Evolutionary conservation across 2,888 invertebrate genomes (phyloP), one percentile per base, ranked within the genome.

Genomic region (Chromoteleia sp.): DNA sequence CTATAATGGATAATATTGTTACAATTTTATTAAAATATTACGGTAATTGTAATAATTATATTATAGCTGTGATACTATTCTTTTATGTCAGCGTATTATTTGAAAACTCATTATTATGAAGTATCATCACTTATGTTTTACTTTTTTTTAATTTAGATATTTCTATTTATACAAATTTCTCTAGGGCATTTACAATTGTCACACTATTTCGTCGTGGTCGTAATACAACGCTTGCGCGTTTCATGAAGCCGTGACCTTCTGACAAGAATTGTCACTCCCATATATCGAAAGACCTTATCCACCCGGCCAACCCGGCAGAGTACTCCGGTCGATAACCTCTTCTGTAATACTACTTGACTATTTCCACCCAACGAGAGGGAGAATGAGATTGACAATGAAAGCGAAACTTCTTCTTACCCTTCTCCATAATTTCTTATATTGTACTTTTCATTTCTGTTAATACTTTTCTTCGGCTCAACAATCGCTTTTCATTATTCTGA

Each of bases 251-350:
- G 67, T 75, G 75, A 75, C 75, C 75, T 67, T 65, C 33, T 48
- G 30, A 75, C 75, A 65, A 75, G 59, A 50, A 59, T 43, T 43
- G 67, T 75, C 67, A 67, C 52, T 75, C 50, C 50, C 75, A 21
- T 59, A 19, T 43, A 75, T 67, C 59, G 50, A 75, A 75, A 58
- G 45, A 21, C 50, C 41, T 52, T 50, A 58, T 67, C 75, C 65
- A 56, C 75, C 75, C 58, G 25, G 45, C 41, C 30, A 58, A 39
- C 48, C 58, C 50, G 17, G 56, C 30, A 15, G 19, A 25, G 25
- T 36, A 56, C 50, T 68, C 39, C 59, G 75, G 75, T 76, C 75
- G 75, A 76, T 76, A 76, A 76, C 67, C 75, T 59, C 67, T 50
- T 30, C 30, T 39, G 29, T 30, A 59, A 36, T 30, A 30, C 25